Evolutionary conservation across 2,888 invertebrate genomes (phyloP).

Genomic region (Eutolmus rufibarbis): DNA sequence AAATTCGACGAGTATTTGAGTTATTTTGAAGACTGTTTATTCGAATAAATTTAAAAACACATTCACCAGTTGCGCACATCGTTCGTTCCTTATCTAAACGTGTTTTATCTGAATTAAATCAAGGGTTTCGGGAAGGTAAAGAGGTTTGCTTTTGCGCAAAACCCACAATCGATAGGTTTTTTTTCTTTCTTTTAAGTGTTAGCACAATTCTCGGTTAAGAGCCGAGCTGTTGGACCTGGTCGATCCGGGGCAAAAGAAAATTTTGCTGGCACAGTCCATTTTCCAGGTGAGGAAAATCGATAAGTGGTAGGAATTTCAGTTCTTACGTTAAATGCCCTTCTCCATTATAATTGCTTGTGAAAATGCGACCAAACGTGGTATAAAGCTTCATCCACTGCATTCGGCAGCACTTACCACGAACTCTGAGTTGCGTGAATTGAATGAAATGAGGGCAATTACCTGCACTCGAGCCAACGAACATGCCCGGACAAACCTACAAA

Average conservation of each 20-base stretch:
- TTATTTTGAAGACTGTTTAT: neutral
- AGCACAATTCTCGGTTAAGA: neutral
- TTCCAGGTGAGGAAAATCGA: neutral
- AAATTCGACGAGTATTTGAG: neutral
- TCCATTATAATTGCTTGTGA: neutral
- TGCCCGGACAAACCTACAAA: neutral
- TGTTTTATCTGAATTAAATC: neutral
- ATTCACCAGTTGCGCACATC: neutral
- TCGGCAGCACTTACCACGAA: neutral
- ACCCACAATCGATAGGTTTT: neutral
- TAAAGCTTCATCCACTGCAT: neutral
- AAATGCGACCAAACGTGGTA: neutral
- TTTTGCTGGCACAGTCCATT: neutral
- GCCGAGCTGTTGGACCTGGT: neutral
- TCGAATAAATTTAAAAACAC: neutral
- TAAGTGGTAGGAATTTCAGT: neutral
- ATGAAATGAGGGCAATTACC: neutral
- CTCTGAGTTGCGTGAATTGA: neutral
- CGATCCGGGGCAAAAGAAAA: neutral
- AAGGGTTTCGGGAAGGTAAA: neutral
- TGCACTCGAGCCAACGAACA: neutral
- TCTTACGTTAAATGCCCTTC: neutral
- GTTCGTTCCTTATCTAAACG: neutral
- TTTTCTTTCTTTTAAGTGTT: neutral
- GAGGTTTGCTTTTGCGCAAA: neutral